These are phyloP conservation scores for Prunella himalayana DNA, from an alignment of 2,113 vertebrate species.

Conservation along the genomic window DNA sequence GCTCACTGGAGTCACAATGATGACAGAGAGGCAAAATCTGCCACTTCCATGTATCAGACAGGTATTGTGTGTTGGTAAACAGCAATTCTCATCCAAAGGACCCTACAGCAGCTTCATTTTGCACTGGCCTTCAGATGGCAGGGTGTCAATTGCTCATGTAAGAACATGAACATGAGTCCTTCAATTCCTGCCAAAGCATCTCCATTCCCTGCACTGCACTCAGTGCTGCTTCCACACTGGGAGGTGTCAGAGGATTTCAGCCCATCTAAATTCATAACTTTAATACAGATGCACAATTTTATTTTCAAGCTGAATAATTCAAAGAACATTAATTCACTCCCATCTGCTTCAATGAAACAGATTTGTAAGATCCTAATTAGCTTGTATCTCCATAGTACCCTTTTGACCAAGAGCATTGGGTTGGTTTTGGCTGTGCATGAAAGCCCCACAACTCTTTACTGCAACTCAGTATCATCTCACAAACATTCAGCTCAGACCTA, in stretches of 20 bases:
- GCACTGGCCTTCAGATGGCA: background rate
- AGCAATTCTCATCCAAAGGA: background rate
- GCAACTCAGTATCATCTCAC: background rate
- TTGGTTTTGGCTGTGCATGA: background rate
- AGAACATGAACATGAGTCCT: background rate
- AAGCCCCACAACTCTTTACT: background rate
- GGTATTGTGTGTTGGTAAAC: background rate
- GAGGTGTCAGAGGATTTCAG: background rate
- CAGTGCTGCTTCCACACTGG: background rate
- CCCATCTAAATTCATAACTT: background rate
- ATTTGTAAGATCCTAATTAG: background rate
- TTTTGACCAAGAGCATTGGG: background rate
- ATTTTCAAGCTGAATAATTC: background rate
- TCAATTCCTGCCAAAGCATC: background rate
- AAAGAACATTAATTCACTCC: background rate
- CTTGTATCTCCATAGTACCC: background rate
- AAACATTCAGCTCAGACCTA: background rate
- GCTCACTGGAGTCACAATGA: rapidly evolving
- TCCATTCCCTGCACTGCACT: rapidly evolving
- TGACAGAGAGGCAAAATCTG: background rate
- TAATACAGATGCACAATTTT: background rate
- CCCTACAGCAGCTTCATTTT: background rate
- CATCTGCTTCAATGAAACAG: background rate
- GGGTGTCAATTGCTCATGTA: rapidly evolving
- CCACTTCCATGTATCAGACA: background rate